phyloP scores from a whole-genome alignment of 2,113 vertebrate species.

The Trichechus manatus region DNA sequence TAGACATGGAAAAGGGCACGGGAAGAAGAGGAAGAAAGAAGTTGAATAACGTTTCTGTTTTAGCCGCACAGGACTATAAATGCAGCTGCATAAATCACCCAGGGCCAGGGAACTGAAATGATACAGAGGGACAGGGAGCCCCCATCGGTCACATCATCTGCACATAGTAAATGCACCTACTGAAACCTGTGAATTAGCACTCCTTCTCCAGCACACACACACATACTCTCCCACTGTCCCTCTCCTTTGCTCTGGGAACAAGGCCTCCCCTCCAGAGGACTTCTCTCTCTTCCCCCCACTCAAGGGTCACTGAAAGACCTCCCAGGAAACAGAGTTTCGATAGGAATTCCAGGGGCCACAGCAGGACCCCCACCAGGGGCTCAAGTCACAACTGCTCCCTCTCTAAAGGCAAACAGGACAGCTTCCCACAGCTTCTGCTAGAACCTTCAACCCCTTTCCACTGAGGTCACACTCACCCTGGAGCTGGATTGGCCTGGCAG shows the following conservation, averaged over 20 bases:
- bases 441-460: background rate
- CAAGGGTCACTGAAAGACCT: background rate
- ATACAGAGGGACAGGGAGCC: slow-evolving; percentile 56
- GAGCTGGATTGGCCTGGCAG: background rate
- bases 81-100: slow-evolving; percentile 75
- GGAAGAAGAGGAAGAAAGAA: slow-evolving; percentile 56
- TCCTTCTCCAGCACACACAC: background rate
- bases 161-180: slow-evolving; percentile 69
- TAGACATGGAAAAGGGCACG: slow-evolving; percentile 2
- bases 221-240: background rate
- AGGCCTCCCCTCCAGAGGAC: background rate
- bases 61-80: slow-evolving; percentile 70
- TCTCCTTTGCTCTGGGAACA: background rate
- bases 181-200: slow-evolving; percentile 58
- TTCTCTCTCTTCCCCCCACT: background rate
- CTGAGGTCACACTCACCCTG: too few relatives aligned
- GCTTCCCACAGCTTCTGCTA: background rate
- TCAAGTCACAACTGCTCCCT: background rate
- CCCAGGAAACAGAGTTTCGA: background rate
- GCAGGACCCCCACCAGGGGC: background rate
- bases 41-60: slow-evolving; percentile 80
- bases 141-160: slow-evolving; percentile 72
- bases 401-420: background rate
- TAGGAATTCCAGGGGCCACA: background rate
- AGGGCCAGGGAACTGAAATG: slow-evolving; percentile 73